Percentiles rank a stretch among this genome's conserved stretches.
Conservation (phyloP, 1,140 invertebrate genomes). For the Heterodera carotae region DNA sequence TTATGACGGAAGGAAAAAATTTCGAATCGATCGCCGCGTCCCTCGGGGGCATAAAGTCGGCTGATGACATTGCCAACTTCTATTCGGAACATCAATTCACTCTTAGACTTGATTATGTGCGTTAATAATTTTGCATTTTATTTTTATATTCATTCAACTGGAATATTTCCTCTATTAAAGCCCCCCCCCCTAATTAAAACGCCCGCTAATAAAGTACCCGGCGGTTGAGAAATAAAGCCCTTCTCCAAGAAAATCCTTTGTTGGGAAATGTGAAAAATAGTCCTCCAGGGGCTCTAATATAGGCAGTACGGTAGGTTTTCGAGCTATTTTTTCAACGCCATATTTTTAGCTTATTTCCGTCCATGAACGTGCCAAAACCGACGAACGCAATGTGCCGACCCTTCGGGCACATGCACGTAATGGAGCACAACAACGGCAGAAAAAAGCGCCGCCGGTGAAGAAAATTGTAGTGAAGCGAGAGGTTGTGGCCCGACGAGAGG, state of each 20-base stretch:
- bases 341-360: background rate
- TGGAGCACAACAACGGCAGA: background rate
- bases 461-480: background rate
- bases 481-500: background rate
- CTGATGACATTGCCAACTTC: background rate
- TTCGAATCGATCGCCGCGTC: background rate
- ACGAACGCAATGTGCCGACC: background rate
- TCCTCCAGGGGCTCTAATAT: too few species aligned
- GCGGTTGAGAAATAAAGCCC: too few species aligned
- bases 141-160: too few species aligned
- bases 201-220: too few species aligned
- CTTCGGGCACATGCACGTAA: background rate
- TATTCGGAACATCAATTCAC: background rate
- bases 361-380: background rate
- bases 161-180: too few species aligned
- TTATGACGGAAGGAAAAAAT: background rate
- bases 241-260: too few species aligned
- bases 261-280: too few species aligned
- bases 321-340: too few species aligned
- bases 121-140: too few species aligned
- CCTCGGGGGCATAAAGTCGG: background rate
- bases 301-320: too few species aligned
- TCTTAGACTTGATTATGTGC: background rate
- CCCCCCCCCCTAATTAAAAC: too few species aligned
- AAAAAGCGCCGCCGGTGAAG: background rate